These are phyloP conservation scores for Drosophila robusta DNA, from an alignment of 2,888 invertebrate species.

Conservation along the genomic window DNA sequence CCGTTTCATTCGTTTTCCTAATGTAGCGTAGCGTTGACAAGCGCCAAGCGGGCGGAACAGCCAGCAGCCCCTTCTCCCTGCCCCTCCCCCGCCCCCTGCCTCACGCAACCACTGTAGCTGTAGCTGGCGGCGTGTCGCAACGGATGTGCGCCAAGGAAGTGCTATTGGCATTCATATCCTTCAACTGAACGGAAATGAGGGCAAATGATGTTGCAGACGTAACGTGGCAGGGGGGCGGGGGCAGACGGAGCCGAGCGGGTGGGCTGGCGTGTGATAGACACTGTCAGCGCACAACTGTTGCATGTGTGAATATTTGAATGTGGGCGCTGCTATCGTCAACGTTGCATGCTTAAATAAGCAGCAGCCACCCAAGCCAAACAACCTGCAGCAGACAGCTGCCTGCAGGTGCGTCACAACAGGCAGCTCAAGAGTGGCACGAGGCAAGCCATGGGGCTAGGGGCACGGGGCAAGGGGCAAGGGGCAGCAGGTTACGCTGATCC, in stretches of 20 bases:
- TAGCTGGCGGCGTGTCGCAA: slow-evolving; percentile 54
- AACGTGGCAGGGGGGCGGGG: not conserved
- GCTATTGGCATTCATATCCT: slow-evolving; percentile 79
- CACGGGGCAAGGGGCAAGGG: not conserved
- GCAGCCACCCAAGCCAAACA: slow-evolving; percentile 36
- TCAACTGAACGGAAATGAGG: slow-evolving; percentile 68
- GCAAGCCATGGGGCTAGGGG: not conserved
- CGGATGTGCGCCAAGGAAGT: slow-evolving; percentile 77
- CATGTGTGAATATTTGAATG: slow-evolving; percentile 49
- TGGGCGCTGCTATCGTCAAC: slow-evolving; percentile 29
- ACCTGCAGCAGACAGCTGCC: slow-evolving; percentile 32
- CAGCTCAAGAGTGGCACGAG: not conserved
- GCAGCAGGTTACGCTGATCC: slow-evolving; percentile 52
- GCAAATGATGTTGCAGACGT: slow-evolving; percentile 53
- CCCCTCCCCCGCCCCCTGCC: not conserved
- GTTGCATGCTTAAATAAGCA: slow-evolving; percentile 69
- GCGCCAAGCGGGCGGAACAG: slow-evolving; percentile 63
- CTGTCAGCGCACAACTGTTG: slow-evolving; percentile 71
- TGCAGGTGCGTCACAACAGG: slow-evolving; percentile 33
- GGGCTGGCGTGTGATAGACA: slow-evolving; percentile 12
- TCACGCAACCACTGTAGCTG: not conserved
- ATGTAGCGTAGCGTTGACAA: slow-evolving; percentile 83
- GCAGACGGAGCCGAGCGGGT: not conserved
- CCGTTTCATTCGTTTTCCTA: slow-evolving; percentile 83
- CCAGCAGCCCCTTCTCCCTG: slow-evolving; percentile 3